Evolutionary conservation across 2,888 invertebrate genomes (phyloP), one percentile per base, ranked within the genome.

Genomic region (Amphimallon solstitiale): DNA sequence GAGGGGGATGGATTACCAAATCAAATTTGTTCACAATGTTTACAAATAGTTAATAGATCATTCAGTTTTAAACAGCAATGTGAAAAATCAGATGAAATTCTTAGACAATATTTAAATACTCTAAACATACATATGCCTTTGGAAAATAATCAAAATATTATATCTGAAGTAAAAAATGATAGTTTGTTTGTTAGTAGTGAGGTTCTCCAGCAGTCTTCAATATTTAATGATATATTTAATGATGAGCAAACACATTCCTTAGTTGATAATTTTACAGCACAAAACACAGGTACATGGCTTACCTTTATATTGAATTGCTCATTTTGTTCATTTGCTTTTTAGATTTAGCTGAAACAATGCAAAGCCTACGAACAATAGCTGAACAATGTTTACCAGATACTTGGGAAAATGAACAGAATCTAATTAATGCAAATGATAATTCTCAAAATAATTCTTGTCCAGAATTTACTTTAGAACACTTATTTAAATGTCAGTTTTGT

Each of bases 311-410:
- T 29, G 9, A 29, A 12, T 46, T 10, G 52, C 2, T 17, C 9
- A 45, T 48, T n/a, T 49, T 23, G 12, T 62, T 56, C 10, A 54
- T 7, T 37, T 37, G 6, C 0, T 9, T 40, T 45, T 10, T 59
- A 65, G 81, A 80, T 74, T 76, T 82, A 63, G 81, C 80, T 23
- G 81, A 81, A 72, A 82, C 81, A 2, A 82, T 81, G 80, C 79
- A 81, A 69, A 82, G 81, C 73, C 70, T 82, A 61, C 80, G 81
- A 72, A 81, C 80, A 3, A 81, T 82, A 65, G 81, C 81, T 2
- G 82, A 82, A 70, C 82, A 82, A 67, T 82, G 80, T 73, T 73
- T 82, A 64, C 81, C 82, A 0, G 80, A 80, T 59, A 77, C 80
- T 3, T 82, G 82, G 82, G 80, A 82, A 63, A 77, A 73, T 64